Evolutionary conservation across 1,140 invertebrate genomes (phyloP), one percentile per base, ranked within the genome.

Genomic region (Drosophila kanapiae): DNA sequence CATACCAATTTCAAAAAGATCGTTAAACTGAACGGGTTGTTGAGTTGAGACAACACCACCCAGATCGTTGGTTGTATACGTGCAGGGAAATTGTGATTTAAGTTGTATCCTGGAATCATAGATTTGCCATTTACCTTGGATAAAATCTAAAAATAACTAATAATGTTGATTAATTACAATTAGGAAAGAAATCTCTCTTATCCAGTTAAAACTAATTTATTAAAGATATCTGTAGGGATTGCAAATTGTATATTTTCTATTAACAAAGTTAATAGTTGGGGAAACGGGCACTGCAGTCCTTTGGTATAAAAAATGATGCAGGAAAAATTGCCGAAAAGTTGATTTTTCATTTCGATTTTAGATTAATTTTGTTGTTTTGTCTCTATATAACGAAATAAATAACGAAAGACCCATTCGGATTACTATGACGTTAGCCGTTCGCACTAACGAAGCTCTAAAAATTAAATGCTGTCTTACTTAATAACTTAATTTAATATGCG

Each of bases 1-100:
- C 77, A 87, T 87, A 87, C 84, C 59, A 87, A 87, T 88, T 63
- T 37, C 38, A 33, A 45, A 51, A 40, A 42, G 54, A 57, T 51
- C 51, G 11, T 72, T 35, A 71, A 72, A 72, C 16, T 47, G 23
- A 9, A 68, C 16, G 31, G 47, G 29, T 59, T n/a, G 56, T 47
- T 57, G 33, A 37, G 56, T 43, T 56, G 58, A 13, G 33, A 6
- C 38, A 16, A 31, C 18, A 13, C 70, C 69, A 75, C 71, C 71
- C 56, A 77, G 18, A 37, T 29, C 14, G 38, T 38, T 38, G 7
- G n/a, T 74, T 29, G 27, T 18, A 78, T 69, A 69, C 63, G 75
- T 56, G 29, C n/a, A 13, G 29, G 18, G 31, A 72, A 71, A 42
- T 72, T 31, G 53, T 27, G 69, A 72, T 71, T 49, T 49, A 6